Evolutionary conservation across 2,797 vertebrate genomes (phyloP), one percentile per base, ranked within the genome.

Genomic region (Onychomys leucogaster): DNA sequence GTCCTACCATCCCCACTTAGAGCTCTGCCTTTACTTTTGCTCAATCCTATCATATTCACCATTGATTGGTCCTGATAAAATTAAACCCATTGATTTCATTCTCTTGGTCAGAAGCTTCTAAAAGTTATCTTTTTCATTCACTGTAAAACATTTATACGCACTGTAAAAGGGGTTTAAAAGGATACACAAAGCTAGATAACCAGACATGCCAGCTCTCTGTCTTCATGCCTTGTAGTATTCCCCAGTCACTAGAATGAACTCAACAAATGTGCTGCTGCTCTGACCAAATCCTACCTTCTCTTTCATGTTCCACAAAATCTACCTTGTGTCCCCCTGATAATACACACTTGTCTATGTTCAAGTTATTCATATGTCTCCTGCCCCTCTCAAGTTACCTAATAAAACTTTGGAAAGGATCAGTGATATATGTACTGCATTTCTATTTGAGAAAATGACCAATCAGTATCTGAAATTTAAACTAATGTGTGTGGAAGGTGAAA

Each of bases 71-170:
- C 6, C 6, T 78, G 10, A 17, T 94, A 55, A 89, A 93, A 61
- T 41, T 92, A 92, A 91, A 85, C 46, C 32, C 9, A 29, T 55
- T 94, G 11, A 91, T 73, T 94, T 90, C 14, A 86, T 5, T 82
- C 11, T 77, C 78, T 86, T 8, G 2, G 6, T 88, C 6, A 67
- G 63, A 82, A 94, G 8, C 21, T 4, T 95, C 2, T 17, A 17
- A 94, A 81, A 8, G 27, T 16, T n/a, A 25, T 65, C 43, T 52
- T 75, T 86, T 86, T 95, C 7, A 46, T 4, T 71, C 17, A 80
- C 34, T 87, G 2, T 76, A 84, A 94, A 88, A 63, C 32, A 7
- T 1, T 59, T 85, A 90, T 6, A 55, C 1, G 73, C 27, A 82
- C 13, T 78, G 1, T 57, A 63, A 94, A 89, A 32, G 34, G 2